Evolutionary conservation across 1,140 invertebrate genomes (phyloP).

Genomic region (Drosophila pallidifrons): DNA sequence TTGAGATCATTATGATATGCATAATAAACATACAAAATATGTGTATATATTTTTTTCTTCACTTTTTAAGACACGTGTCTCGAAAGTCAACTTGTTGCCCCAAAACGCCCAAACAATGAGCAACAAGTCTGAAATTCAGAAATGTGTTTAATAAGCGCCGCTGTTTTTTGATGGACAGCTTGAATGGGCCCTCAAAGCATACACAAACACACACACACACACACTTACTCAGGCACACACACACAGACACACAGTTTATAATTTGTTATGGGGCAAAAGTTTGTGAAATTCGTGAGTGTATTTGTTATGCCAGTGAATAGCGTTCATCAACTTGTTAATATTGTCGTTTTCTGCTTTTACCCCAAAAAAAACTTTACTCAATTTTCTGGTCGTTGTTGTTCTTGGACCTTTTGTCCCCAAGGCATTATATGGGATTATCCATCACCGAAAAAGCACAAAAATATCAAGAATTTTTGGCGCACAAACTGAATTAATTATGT

Average conservation of each 20-base stretch:
- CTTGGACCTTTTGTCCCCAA: conserved; percentile 23
- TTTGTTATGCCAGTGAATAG: conserved; percentile 35
- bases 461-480: conserved; percentile 4
- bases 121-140: conserved; percentile 42
- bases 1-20: conserved; percentile 59
- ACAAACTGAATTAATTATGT: neutral
- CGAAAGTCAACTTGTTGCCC: conserved; percentile 59
- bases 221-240: neutral
- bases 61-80: conserved; percentile 57
- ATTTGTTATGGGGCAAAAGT: conserved; percentile 26
- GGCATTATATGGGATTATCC: conserved; percentile 29
- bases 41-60: conserved; percentile 8
- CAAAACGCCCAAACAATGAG: conserved; percentile 37
- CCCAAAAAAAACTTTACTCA: conserved; percentile 15
- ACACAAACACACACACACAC: neutral
- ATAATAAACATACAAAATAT: conserved; percentile 60
- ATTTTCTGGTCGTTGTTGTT: conserved; percentile 30
- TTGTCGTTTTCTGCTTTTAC: conserved; percentile 21
- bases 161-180: conserved; percentile 36
- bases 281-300: conserved; percentile 18
- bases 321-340: conserved; percentile 55
- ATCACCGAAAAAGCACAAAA: conserved; percentile 3
- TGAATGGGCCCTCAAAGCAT: conserved; percentile 18
- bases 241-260: conserved; percentile 3
- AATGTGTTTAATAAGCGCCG: conserved; percentile 60